Evolutionary conservation across 2,888 invertebrate species (phyloP).

Genomic region (Pyrocoelia pectoralis): DNA sequence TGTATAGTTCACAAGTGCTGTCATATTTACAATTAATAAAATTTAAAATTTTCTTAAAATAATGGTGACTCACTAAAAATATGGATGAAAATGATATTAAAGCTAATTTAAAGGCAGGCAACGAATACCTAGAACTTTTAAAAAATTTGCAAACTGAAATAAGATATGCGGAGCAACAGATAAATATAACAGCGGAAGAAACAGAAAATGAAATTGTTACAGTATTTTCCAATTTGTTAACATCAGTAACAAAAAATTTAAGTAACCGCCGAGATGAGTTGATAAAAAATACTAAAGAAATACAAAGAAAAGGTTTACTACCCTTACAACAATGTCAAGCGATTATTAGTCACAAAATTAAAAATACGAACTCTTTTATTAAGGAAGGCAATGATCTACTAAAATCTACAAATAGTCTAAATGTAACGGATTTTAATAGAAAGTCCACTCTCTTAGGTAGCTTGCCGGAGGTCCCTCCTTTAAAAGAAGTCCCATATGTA

Average conservation of each 20-base stretch:
- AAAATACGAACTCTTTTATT: conserved; percentile 53
- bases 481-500: conserved; percentile 65
- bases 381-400: conserved; percentile 48
- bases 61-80: neutral
- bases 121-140: conserved; percentile 48
- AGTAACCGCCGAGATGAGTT: conserved; percentile 47
- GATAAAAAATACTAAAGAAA: conserved; percentile 44
- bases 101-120: conserved; percentile 51
- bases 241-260: conserved; percentile 44
- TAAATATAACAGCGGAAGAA: conserved; percentile 49
- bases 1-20: no score
- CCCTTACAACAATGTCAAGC: conserved; percentile 58
- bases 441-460: conserved; percentile 57
- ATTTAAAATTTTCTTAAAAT: neutral
- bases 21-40: no score
- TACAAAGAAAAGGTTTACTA: conserved; percentile 52
- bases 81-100: conserved; percentile 48
- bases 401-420: conserved; percentile 36
- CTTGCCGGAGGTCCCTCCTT: conserved; percentile 64
- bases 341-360: conserved; percentile 55
- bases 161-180: conserved; percentile 49
- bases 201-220: conserved; percentile 49
- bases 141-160: conserved; percentile 48
- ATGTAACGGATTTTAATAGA: conserved; percentile 46
- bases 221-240: conserved; percentile 49